These are phyloP conservation scores for Acipenser transmontanus DNA, from an alignment of 2,797 vertebrate genomes.

Conservation along the genomic window DNA sequence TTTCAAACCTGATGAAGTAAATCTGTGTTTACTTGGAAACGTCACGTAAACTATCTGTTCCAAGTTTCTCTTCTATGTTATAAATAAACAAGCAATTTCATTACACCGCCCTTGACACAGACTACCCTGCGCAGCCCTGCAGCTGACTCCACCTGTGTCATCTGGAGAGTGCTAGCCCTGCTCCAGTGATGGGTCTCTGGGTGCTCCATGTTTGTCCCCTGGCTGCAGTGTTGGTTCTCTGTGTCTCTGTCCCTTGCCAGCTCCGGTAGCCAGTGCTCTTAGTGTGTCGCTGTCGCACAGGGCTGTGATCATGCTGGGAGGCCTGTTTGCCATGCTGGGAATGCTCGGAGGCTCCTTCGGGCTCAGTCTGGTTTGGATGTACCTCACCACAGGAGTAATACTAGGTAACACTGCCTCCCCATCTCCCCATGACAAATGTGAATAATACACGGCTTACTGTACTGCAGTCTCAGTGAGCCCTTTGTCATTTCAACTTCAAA, in stretches of 20 bases:
- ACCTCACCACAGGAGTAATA: conserved; percentile 46
- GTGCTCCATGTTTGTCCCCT: neutral
- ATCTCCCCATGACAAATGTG: neutral
- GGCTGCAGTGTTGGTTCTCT: neutral
- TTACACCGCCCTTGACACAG: no score
- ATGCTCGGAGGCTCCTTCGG: conserved; percentile 50
- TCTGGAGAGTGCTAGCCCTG: no score
- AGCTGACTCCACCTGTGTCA: no score
- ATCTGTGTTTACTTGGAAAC: no score
- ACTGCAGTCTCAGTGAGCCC: neutral
- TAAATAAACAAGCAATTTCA: no score
- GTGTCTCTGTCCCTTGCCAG: conserved; percentile 26
- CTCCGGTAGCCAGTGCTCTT: conserved; percentile 46
- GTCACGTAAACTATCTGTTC: no score
- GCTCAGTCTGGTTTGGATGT: conserved; percentile 50
- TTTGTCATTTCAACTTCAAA: neutral
- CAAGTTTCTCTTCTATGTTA: no score
- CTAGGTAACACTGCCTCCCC: conserved; percentile 40
- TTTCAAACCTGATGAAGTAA: no score
- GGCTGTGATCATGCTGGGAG: conserved; percentile 46
- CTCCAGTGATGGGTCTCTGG: no score
- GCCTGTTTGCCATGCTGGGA: conserved; percentile 37
- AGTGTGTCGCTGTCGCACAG: conserved; percentile 45
- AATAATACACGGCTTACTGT: neutral
- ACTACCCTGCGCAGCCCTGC: no score